Evolutionary conservation across 2,113 vertebrate genomes (phyloP).

Genomic region (Datnioides undecimradiatus): DNA sequence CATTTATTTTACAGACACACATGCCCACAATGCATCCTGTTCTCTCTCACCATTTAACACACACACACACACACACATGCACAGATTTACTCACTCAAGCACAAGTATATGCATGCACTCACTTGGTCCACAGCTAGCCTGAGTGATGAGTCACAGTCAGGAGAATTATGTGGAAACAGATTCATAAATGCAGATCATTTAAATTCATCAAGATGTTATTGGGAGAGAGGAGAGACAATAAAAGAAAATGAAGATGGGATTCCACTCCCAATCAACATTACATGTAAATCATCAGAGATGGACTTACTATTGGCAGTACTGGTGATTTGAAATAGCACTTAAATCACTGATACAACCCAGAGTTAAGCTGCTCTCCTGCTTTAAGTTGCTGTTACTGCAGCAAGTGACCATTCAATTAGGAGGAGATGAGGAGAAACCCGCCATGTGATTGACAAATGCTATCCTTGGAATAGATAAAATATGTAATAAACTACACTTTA

Average conservation of each 20-base stretch:
- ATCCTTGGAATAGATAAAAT: constrained; percentile 19
- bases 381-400: constrained; percentile 10
- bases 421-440: constrained; percentile 15
- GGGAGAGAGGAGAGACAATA: constrained; percentile 40
- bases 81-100: constrained; percentile 3
- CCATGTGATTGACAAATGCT: constrained; percentile 23
- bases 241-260: constrained; percentile 45
- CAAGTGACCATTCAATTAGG: constrained; percentile 31
- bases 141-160: constrained; percentile 47
- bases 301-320: constrained; percentile 29
- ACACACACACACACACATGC: neutral
- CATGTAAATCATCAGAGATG: constrained; percentile 54
- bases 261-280: constrained; percentile 50
- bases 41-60: neutral
- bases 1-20: constrained; percentile 14
- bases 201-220: constrained; percentile 46
- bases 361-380: constrained; percentile 36
- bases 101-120: constrained; percentile 4
- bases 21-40: constrained; percentile 22
- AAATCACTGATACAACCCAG: constrained; percentile 48
- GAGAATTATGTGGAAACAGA: constrained; percentile 45
- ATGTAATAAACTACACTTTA: constrained; percentile 6
- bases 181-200: constrained; percentile 61
- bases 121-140: constrained; percentile 7
- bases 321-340: constrained; percentile 49